phyloP scores from a whole-genome alignment of 1,140 invertebrate genomes.

The Drosophila kikkawai region DNA sequence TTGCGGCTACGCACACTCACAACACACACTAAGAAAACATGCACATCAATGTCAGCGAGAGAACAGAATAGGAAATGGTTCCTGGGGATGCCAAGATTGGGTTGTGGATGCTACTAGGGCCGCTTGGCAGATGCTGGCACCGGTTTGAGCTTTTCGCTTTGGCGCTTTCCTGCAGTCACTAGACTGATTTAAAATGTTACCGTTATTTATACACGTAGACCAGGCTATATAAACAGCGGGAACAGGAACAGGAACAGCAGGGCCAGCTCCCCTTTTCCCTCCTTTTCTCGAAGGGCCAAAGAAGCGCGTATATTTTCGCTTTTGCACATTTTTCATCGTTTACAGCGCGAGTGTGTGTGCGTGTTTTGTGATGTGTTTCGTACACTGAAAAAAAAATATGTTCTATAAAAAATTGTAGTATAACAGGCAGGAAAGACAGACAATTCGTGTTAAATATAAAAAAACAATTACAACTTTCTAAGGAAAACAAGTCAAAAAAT shows the following conservation, averaged over 20 bases:
- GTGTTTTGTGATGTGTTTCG: slow-evolving; percentile 22
- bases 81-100: slow-evolving; percentile 47
- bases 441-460: no score
- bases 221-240: slow-evolving; percentile 71
- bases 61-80: slow-evolving; percentile 57
- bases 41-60: slow-evolving; percentile 74
- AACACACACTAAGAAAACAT: slow-evolving; percentile 19
- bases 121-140: slow-evolving; percentile 68
- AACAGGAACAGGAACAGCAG: slow-evolving; percentile 22
- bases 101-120: slow-evolving; percentile 23
- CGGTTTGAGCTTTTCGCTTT: slow-evolving; percentile 73
- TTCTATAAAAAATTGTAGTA: no score
- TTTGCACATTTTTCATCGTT: slow-evolving; percentile 81
- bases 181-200: slow-evolving; percentile 83
- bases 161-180: slow-evolving; percentile 78
- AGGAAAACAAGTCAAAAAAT: no score
- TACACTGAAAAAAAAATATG: not conserved
- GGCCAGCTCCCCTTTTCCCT: slow-evolving; percentile 20
- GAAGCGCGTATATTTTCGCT: slow-evolving; percentile 42
- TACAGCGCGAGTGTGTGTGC: slow-evolving; percentile 35
- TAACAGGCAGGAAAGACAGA: no score
- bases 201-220: slow-evolving; percentile 82
- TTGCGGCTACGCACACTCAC: slow-evolving; percentile 62
- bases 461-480: no score
- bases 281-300: slow-evolving; percentile 12